Percentiles rank a stretch among this genome's conserved stretches.
These are phyloP conservation scores for Orthosia gothica DNA, from an alignment of 2,888 invertebrate genomes.

Conservation along the genomic window DNA sequence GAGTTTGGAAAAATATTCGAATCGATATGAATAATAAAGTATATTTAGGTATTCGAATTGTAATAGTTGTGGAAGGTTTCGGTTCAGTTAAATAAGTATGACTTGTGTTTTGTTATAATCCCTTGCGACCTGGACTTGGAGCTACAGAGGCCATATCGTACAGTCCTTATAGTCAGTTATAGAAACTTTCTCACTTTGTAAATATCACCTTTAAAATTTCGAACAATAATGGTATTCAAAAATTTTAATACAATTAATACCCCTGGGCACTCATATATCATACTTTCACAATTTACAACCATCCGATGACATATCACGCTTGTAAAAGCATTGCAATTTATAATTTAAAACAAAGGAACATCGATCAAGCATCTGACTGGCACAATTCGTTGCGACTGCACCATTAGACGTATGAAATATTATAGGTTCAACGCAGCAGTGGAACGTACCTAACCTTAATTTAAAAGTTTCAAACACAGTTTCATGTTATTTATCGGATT, in stretches of 20 bases:
- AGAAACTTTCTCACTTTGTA: too few species aligned
- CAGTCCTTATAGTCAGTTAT: too few species aligned
- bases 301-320: conserved; percentile 17
- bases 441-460: conserved; percentile 57
- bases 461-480: conserved; percentile 74
- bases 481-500: conserved; percentile 64
- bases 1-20: too few species aligned
- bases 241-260: background rate
- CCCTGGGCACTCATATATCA: background rate
- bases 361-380: conserved; percentile 60
- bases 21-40: too few species aligned
- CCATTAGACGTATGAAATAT: conserved; percentile 72
- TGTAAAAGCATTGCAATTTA: conserved; percentile 54
- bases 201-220: too few species aligned
- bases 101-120: too few species aligned
- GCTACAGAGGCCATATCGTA: too few species aligned
- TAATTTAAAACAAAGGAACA: conserved; percentile 48
- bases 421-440: conserved; percentile 60
- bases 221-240: background rate
- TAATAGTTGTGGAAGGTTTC: too few species aligned
- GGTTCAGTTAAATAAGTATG: too few species aligned
- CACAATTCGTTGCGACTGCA: conserved; percentile 58
- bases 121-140: too few species aligned
- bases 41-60: too few species aligned
- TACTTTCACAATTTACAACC: conserved; percentile 7